Evolutionary conservation across 1,140 invertebrate genomes (phyloP).

Genomic region (Musca vetustissima): DNA sequence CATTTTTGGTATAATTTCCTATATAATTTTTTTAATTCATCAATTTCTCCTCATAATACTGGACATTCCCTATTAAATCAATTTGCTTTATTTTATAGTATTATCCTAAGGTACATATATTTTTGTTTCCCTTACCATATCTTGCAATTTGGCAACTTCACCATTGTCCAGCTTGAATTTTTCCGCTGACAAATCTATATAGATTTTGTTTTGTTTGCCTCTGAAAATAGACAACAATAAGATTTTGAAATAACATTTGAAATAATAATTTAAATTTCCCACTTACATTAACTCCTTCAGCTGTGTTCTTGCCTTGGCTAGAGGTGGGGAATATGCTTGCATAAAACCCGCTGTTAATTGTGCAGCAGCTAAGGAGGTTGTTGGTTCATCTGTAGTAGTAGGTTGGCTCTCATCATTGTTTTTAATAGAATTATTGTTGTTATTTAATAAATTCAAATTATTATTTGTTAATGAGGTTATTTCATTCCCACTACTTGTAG

Average conservation of each 20-base stretch:
- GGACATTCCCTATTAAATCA: too few relatives aligned
- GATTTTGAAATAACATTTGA: neutral
- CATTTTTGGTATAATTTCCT: too few relatives aligned
- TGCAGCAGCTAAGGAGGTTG: constrained; percentile 31
- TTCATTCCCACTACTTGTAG: neutral
- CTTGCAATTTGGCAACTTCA: constrained; percentile 42
- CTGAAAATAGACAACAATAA: constrained; percentile 27
- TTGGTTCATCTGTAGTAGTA: neutral
- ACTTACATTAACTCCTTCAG: constrained; percentile 50
- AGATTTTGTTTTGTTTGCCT: constrained; percentile 51
- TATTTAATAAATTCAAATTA: neutral
- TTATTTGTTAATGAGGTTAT: neutral
- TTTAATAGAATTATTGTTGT: neutral
- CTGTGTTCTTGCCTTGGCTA: constrained; percentile 37
- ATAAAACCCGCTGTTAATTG: constrained; percentile 43
- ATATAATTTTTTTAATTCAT: too few relatives aligned
- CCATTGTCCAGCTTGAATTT: constrained; percentile 48
- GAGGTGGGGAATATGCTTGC: constrained; percentile 43
- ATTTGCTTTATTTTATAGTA: too few relatives aligned
- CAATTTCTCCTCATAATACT: too few relatives aligned
- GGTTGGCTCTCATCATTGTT: neutral
- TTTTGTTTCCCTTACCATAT: constrained; percentile 51
- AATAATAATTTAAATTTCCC: neutral
- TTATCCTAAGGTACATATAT: too few relatives aligned
- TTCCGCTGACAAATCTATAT: constrained; percentile 49